Evolutionary conservation across 2,113 vertebrate genomes (phyloP), one percentile per base, ranked within the genome.

Genomic region (Nanorana parkeri): DNA sequence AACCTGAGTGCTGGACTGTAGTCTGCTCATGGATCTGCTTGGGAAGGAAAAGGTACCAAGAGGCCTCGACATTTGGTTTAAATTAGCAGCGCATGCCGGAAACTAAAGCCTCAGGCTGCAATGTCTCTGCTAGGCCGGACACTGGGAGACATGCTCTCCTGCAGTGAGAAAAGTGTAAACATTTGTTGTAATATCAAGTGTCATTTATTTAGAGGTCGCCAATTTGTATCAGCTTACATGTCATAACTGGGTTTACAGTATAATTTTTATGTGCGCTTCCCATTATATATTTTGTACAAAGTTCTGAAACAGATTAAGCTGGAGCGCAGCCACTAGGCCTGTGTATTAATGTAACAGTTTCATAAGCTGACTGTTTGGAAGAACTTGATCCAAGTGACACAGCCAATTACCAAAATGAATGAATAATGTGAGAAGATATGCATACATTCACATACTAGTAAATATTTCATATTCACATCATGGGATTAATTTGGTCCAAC

Each of bases 41-140:
- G 51, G 56, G 80, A 83, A 76, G 64, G 28, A 83, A 68, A 23
- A 83, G 60, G 60, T 58, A 76, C 80, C 71, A 76, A 60, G 52
- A 67, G 69, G 79, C n/a, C 24, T 83, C 29, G 36, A 83, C 80
- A 83, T 83, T 83, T 83, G 80, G 61, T 83, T 83, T 61, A 19
- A 60, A 83, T 83, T 83, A 83, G 23, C 6, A 67, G 80, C 54
- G 17, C 72, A 68, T 83, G 32, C 61, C 28, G 71, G 72, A 83
- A 68, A 83, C 28, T 23, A 32, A 68, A 66, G 63, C 29, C 52
- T 41, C 15, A 60, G 51, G 29, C 63, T 60, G 52, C 21, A 76
- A 67, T 36, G n/a, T 21, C 32, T 68, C 60, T 68, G n/a, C 61
- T 74, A 82, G 69, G 80, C 71, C 51, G 21, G 15, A 63, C 74